Percentiles rank a stretch among this genome's conserved stretches.
These are phyloP conservation scores for Dryas iulia DNA, from an alignment of 1,140 invertebrate genomes.

Conservation along the genomic window DNA sequence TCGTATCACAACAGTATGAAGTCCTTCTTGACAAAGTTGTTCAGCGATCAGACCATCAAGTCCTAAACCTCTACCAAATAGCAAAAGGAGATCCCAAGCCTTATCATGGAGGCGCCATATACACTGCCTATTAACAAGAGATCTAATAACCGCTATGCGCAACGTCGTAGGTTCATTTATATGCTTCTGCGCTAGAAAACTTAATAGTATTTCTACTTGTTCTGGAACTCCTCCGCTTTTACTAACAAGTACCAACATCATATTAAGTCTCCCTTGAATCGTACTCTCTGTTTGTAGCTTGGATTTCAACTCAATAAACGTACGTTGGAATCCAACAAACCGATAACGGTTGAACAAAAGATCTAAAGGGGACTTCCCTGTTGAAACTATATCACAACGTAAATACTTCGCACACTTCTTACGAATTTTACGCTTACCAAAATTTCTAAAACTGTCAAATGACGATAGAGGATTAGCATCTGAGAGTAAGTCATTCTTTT, in stretches of 20 bases:
- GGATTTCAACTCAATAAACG: slow-evolving; percentile 48
- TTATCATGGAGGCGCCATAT: slow-evolving; percentile 49
- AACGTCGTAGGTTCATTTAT: slow-evolving; percentile 51
- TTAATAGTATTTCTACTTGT: slow-evolving; percentile 44
- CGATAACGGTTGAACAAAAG: slow-evolving; percentile 52
- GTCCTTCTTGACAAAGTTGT: slow-evolving; percentile 45
- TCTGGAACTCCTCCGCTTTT: slow-evolving; percentile 49
- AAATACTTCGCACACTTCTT: slow-evolving; percentile 13
- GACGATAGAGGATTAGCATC: slow-evolving; percentile 21
- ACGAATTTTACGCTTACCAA: not conserved
- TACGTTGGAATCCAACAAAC: slow-evolving; percentile 45
- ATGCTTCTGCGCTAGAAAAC: slow-evolving; percentile 39
- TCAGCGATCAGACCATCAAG: slow-evolving; percentile 45
- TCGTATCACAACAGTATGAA: slow-evolving; percentile 54
- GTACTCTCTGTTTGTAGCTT: slow-evolving; percentile 41
- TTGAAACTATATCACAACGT: not conserved
- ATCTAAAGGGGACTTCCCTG: slow-evolving; percentile 34
- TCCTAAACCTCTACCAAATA: slow-evolving; percentile 47
- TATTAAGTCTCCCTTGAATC: slow-evolving; percentile 46
- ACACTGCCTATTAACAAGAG: slow-evolving; percentile 49
- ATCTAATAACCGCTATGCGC: slow-evolving; percentile 51
- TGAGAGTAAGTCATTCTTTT: slow-evolving; percentile 27
- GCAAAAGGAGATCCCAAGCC: slow-evolving; percentile 44
- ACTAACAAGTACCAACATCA: slow-evolving; percentile 59
- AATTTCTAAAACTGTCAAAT: not conserved